A percentile compares a stretch with the other conserved stretches of the same genome.
phyloP scores from a whole-genome alignment of 2,113 vertebrate genomes.

The Oreotragus oreotragus region DNA sequence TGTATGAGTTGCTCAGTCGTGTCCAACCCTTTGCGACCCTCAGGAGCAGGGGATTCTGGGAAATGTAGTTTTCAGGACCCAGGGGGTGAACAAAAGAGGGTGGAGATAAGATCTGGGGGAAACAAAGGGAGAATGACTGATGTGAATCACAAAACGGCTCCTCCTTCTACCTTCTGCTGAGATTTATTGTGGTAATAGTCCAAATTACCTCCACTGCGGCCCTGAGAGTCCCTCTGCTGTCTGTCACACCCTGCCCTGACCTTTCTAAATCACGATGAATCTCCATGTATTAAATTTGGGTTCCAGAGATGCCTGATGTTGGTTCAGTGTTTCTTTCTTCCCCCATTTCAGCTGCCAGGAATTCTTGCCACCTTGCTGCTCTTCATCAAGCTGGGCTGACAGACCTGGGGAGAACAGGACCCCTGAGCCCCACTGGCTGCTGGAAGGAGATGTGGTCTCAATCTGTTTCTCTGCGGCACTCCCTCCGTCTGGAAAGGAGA shows the following conservation, averaged over 20 bases:
- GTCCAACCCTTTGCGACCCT: not conserved
- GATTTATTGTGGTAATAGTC: not conserved
- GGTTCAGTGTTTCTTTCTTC: not conserved
- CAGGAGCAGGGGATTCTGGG: not conserved
- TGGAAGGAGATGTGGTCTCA: not conserved
- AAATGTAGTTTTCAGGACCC: not conserved
- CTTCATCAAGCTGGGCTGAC: conserved; percentile 47
- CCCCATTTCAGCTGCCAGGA: conserved; percentile 50
- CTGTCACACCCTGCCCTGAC: not conserved
- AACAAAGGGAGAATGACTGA: not conserved
- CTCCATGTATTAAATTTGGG: not conserved
- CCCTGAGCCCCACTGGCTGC: not conserved
- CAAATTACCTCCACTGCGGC: not conserved
- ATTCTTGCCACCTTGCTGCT: conserved; percentile 50
- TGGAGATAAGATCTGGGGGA: not conserved
- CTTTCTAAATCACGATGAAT: not conserved
- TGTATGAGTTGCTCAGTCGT: not conserved
- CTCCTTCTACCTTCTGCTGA: not conserved
- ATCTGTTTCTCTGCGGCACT: not conserved
- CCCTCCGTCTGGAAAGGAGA: not conserved
- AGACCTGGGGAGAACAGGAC: not conserved
- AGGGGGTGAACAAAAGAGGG: fast-evolving
- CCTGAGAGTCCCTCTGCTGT: not conserved
- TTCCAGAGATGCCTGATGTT: not conserved
- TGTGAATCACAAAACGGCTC: not conserved